Evolutionary conservation across 2,888 invertebrate genomes (phyloP).

Genomic region (Cephalotes varians): DNA sequence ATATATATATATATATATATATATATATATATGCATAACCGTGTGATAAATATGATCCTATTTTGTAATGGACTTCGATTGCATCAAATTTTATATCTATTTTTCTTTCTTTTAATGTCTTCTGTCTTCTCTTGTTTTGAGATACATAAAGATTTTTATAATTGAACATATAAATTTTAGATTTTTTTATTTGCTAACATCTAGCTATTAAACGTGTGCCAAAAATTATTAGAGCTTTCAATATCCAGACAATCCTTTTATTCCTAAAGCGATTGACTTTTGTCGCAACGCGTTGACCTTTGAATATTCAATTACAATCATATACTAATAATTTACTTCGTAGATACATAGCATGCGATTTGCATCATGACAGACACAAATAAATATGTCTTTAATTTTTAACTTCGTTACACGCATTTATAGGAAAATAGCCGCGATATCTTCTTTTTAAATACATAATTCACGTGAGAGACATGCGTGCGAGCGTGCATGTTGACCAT

Average conservation of each 20-base stretch:
- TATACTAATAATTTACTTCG: neutral
- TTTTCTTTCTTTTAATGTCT: constrained; percentile 12
- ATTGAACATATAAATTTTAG: constrained; percentile 32
- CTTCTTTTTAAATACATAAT: constrained; percentile 1
- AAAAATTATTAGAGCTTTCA: constrained; percentile 24
- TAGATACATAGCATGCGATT: neutral
- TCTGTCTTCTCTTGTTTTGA: neutral
- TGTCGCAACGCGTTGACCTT: neutral
- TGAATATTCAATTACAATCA: neutral
- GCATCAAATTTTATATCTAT: constrained; percentile 38
- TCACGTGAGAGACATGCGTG: neutral
- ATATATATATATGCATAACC: neutral
- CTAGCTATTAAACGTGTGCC: constrained; percentile 45
- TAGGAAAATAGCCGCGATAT: neutral
- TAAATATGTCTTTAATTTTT: constrained; percentile 28
- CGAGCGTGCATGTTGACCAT: constrained; percentile 16
- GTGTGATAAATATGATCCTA: constrained; percentile 8
- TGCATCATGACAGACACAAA: constrained; percentile 1
- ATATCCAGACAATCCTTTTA: constrained; percentile 29
- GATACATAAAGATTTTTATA: constrained; percentile 28
- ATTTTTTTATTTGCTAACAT: constrained; percentile 21
- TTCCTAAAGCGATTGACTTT: constrained; percentile 5
- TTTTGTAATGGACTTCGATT: constrained; percentile 46
- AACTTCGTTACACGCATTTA: constrained; percentile 27
- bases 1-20: too few relatives aligned